Evolutionary conservation across 2,113 vertebrate species (phyloP), one percentile per base, ranked within the genome.

Genomic region (Struthidea cinerea): DNA sequence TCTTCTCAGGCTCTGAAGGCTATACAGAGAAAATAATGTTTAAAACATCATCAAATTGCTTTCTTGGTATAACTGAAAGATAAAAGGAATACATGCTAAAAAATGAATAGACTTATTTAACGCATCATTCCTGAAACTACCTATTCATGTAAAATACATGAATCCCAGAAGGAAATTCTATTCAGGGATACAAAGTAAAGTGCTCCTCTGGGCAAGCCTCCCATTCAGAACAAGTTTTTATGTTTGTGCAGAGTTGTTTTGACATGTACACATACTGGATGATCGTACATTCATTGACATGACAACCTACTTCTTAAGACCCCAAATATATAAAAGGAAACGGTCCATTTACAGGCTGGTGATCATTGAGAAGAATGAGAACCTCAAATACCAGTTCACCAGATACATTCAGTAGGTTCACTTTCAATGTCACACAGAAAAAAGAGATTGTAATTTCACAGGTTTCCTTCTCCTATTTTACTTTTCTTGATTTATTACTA

Each of bases 131-230:
- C 68, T 83, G 21, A 64, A 89, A 90, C 30, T 63, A 90, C 52
- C 16, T 59, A 67, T 86, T 95, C 53, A 90, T 92, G 73, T 77
- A 89, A 97, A 97, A 88, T 93, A 33, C 91, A 91, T 95, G 37
- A 92, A 84, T 96, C 65, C 61, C 30, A 87, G 71, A 84, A 57
- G 41, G 20, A 88, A 85, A 91, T 93, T 97, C 78, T 87, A 64
- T 89, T 89, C 80, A 67, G 44, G 37, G 56, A 91, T 93, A 87
- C 82, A 87, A 94, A 96, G 20, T 55, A 61, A 92, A 78, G 26
- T 32, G 52, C 64, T 93, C 56, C 57, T 90, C 61, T 73, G 68
- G 35, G 83, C 53, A 91, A 87, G 52, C 10, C 16, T 90, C 33
- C 42, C 13, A 60, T 84, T 86, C 9, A 2, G 30, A 87, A 50